Conservation (phyloP, 2,888 invertebrate species). For the Dolomedes plantarius region DNA sequence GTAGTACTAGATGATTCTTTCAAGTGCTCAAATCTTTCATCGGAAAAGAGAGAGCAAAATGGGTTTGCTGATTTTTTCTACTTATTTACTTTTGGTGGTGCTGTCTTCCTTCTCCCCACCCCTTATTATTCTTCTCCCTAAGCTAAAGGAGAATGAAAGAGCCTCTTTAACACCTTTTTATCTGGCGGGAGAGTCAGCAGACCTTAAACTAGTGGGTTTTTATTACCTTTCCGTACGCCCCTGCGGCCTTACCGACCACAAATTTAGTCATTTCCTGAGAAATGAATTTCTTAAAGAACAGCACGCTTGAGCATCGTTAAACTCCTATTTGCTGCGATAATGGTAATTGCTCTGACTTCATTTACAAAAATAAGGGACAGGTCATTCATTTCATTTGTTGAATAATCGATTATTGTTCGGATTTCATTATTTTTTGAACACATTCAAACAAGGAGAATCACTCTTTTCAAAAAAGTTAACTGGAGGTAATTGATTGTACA, state of each 20-base stretch:
- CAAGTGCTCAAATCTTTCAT: slow-evolving; percentile 40
- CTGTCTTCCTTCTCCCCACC: not conserved
- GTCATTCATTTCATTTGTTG: not conserved
- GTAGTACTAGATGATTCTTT: slow-evolving; percentile 30
- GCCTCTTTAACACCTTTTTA: not conserved
- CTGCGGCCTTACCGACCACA: not conserved
- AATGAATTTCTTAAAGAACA: not conserved
- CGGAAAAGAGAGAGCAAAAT: slow-evolving; percentile 19
- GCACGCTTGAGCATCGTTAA: not conserved
- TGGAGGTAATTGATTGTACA: no score
- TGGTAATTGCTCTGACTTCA: not conserved
- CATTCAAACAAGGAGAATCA: no score
- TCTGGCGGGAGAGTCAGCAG: not conserved
- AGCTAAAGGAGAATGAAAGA: not conserved
- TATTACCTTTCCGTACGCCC: not conserved
- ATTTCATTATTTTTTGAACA: no score
- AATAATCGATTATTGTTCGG: not conserved
- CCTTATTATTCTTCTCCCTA: not conserved
- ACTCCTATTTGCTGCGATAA: not conserved
- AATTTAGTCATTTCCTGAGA: not conserved
- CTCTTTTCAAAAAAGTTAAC: no score
- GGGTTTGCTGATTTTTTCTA: slow-evolving; percentile 23
- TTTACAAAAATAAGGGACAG: not conserved
- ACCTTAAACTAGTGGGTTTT: not conserved
- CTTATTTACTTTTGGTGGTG: not conserved